phyloP scores from a whole-genome alignment of 2,888 invertebrate genomes.

The Cyaniris semiargus region DNA sequence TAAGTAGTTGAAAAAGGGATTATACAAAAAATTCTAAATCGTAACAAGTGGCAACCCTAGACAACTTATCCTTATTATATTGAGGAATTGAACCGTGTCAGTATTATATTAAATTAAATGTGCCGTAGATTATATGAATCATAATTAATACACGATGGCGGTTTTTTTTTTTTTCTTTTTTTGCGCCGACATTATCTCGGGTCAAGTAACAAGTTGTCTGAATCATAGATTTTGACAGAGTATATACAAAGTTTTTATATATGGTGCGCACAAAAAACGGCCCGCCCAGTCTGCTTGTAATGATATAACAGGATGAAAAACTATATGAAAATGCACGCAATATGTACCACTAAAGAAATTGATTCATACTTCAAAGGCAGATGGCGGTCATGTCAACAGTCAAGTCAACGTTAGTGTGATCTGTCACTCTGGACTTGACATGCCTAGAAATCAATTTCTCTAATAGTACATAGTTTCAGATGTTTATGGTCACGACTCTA shows the following conservation, averaged over 20 bases:
- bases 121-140: conserved; percentile 34
- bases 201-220: conserved; percentile 28
- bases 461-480: too few species aligned
- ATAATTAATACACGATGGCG: conserved; percentile 30
- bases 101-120: conserved; percentile 40
- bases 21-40: not conserved
- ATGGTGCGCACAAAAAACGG: not conserved
- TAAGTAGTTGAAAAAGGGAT: not conserved
- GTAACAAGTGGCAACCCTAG: conserved; percentile 25
- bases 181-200: conserved; percentile 29
- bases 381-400: too few species aligned
- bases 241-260: conserved; percentile 17
- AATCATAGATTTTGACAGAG: conserved; percentile 20
- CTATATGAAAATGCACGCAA: not conserved
- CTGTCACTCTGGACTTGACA: too few species aligned
- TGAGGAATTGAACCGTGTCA: conserved; percentile 39
- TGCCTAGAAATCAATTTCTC: too few species aligned
- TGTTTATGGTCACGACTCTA: too few species aligned
- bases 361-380: too few species aligned
- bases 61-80: conserved; percentile 37
- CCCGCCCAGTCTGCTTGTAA: not conserved
- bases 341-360: too few species aligned
- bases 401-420: too few species aligned
- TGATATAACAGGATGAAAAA: not conserved
- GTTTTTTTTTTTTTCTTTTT: conserved; percentile 16